phyloP scores from a whole-genome alignment of 2,797 vertebrate genomes.

The Lophura swinhoii region DNA sequence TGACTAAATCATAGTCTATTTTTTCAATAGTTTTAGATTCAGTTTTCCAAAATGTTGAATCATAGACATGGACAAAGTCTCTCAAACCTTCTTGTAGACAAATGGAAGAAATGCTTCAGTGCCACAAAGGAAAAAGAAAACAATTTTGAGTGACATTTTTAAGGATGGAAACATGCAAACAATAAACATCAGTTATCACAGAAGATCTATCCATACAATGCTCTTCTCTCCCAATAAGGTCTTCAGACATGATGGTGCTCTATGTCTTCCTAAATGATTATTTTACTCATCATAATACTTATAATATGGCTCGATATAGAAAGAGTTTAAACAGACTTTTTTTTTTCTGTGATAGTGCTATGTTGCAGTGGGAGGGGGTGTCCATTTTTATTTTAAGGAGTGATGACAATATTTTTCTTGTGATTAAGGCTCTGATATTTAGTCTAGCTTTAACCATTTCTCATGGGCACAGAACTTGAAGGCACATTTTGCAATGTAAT shows the following conservation, averaged over 20 bases:
- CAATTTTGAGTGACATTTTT: not conserved
- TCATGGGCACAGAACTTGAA: conserved; percentile 42
- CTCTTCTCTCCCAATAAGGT: not conserved
- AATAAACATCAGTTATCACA: not conserved
- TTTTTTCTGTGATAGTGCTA: not conserved
- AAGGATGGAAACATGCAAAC: not conserved
- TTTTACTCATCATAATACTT: not conserved
- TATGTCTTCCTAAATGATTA: not conserved
- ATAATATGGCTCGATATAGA: not conserved
- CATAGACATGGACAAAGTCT: not conserved
- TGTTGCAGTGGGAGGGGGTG: not conserved
- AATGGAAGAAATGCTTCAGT: not conserved
- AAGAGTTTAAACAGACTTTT: not conserved
- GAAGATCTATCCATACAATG: not conserved
- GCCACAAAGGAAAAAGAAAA: not conserved
- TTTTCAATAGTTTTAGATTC: not conserved
- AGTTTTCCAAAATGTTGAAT: not conserved
- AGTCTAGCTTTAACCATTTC: conserved; percentile 51
- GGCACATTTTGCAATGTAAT: conserved; percentile 51
- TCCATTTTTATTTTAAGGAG: not conserved
- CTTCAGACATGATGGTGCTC: not conserved
- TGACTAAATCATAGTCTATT: not conserved
- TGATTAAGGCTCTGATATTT: conserved; percentile 43
- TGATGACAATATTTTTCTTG: conserved; percentile 10
- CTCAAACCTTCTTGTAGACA: not conserved